These are phyloP conservation scores for Stictocephala bisonia DNA, from an alignment of 2,888 invertebrate genomes.

Conservation along the genomic window DNA sequence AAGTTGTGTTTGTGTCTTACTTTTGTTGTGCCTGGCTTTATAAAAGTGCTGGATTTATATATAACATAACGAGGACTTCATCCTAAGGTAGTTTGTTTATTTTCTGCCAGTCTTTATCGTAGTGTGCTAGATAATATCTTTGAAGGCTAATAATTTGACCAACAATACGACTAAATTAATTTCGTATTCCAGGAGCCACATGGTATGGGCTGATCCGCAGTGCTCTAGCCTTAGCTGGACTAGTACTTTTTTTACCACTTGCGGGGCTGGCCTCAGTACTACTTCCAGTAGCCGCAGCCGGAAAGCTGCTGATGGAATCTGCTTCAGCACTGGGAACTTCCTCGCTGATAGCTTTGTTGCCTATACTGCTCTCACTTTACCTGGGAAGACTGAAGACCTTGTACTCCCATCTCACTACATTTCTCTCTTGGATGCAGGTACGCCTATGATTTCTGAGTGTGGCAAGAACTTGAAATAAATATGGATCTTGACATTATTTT, in stretches of 20 bases:
- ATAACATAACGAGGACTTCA: too few relatives aligned
- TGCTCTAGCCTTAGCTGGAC: conserved; percentile 80
- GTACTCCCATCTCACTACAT: not conserved
- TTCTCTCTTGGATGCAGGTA: conserved; percentile 79
- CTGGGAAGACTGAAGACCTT: conserved; percentile 70
- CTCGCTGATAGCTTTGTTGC: conserved; percentile 69
- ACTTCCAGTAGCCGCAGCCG: conserved; percentile 78
- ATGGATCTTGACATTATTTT: too few relatives aligned
- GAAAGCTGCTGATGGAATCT: conserved; percentile 77
- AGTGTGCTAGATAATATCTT: too few relatives aligned
- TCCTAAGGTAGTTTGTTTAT: too few relatives aligned
- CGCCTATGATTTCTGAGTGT: conserved; percentile 49
- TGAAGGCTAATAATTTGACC: too few relatives aligned
- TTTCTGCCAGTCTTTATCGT: too few relatives aligned
- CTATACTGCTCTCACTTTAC: conserved; percentile 73
- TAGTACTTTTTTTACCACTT: conserved; percentile 82
- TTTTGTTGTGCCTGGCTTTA: too few relatives aligned
- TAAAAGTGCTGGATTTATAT: too few relatives aligned
- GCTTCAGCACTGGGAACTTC: conserved; percentile 73
- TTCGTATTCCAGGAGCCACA: conserved; percentile 57
- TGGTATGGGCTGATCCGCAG: conserved; percentile 80
- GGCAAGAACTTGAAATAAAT: too few relatives aligned
- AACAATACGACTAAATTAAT: too few relatives aligned
- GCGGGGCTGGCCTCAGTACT: conserved; percentile 80
- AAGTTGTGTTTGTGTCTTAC: too few relatives aligned